Base-by-base conservation (phyloP, 1,140 invertebrate species). In the Drosophila ambigua region DNA sequence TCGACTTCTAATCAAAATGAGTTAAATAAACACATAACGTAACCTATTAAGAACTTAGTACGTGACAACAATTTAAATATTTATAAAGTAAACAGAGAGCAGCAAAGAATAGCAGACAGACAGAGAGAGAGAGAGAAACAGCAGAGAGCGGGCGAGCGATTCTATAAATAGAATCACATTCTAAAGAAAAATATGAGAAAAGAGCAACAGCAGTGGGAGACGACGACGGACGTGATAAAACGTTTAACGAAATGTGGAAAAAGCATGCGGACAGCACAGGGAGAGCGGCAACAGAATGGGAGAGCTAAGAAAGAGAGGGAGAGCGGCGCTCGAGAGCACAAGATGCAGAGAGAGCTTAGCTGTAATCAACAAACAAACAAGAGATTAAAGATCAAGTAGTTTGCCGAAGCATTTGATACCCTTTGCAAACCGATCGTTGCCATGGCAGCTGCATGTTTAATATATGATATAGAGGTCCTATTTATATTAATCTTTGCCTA, bases 21-120 rank as follows among this genome's bases (percentile, higher is more conserved):
- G 83, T 87, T 87, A 87, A 87, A 89, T 87, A 88, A 88, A 88
- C 83, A 87, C 83, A 87, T 90, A 90, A 90, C 87, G 85, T 90
- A 90, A 90, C 85, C 81, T 90, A 90, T 90, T 90, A 85, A 90
- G 87, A 90, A 90, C 81, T 85, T 90, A 71, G 81, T 90, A 90
- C 85, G 85, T 90, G 85, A 90, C 85, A 85, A 90, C 83, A 87
- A 87, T 87, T 87, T 87, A 83, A 87, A 87, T 87, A 87, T 83
- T 88, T 88, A 83, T 87, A 88, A 88, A 89, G 83, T 88, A 88
- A 87, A 89, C 77, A 89, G 84, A 79, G 85, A 90, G 77, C 57
- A 51, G 35, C 16, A 50, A 50, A 63, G 43, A 63, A 50, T 39
- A 41, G 43, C 13, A 63, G 24, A 54, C 39, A 46, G 16, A 63